These are phyloP conservation scores for Enteromius viviparus DNA, from an alignment of 2,797 vertebrate genomes.

Conservation along the genomic window DNA sequence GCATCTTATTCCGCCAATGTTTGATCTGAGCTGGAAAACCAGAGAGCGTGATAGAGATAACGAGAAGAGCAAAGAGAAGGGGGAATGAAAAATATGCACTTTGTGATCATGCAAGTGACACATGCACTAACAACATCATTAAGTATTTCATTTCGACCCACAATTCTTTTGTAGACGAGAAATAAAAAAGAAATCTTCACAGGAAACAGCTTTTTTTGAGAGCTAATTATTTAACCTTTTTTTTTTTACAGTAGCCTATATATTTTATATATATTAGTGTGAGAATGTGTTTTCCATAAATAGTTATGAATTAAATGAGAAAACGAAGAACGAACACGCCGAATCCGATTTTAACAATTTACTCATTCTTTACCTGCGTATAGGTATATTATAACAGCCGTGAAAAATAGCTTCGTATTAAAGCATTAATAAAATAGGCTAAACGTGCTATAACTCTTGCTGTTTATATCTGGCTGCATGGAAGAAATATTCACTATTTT, in stretches of 20 bases:
- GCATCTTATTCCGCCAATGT: slow-evolving; percentile 70
- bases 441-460: not conserved
- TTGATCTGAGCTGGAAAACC: slow-evolving; percentile 68
- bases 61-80: slow-evolving; percentile 55
- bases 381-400: not conserved
- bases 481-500: not conserved
- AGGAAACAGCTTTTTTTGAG: not conserved
- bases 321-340: not conserved
- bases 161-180: not conserved
- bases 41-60: slow-evolving; percentile 60
- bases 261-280: not conserved
- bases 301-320: not conserved
- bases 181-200: not conserved
- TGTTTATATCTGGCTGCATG: not conserved
- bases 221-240: not conserved
- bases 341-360: not conserved
- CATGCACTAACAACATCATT: slow-evolving; percentile 22
- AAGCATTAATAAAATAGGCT: not conserved
- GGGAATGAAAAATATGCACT: not conserved
- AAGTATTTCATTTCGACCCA: slow-evolving; percentile 5
- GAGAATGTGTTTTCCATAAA: not conserved
- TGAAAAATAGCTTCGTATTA: not conserved
- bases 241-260: not conserved
- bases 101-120: slow-evolving; percentile 30
- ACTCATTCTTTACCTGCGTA: too few relatives aligned